phyloP scores from a whole-genome alignment of 2,888 invertebrate genomes.

The Ichneumoninae sp. region DNA sequence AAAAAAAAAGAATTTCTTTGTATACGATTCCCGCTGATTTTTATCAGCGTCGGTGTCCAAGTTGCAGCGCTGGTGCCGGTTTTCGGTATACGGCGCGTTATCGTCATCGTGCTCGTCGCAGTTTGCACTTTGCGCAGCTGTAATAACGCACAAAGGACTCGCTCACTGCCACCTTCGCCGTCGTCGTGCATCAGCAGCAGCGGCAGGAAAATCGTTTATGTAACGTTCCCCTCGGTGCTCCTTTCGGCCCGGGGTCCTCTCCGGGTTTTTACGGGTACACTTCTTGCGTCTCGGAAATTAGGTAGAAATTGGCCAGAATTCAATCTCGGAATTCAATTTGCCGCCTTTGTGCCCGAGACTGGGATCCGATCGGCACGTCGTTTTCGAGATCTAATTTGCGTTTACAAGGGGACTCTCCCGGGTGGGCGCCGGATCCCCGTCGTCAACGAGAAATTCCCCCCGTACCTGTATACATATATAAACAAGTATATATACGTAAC shows the following conservation, averaged over 20 bases:
- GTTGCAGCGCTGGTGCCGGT: not conserved
- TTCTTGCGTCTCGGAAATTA: constrained; percentile 72
- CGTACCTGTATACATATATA: not conserved
- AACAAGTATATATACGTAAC: constrained; percentile 3
- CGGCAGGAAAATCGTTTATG: too few relatives aligned
- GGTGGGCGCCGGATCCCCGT: constrained; percentile 12
- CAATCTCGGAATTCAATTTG: constrained; percentile 78
- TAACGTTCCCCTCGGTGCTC: not conserved
- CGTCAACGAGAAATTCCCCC: constrained; percentile 22
- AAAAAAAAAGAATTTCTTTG: not conserved
- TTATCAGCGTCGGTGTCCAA: not conserved
- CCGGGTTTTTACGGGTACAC: constrained; percentile 27
- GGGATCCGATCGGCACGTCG: constrained; percentile 74
- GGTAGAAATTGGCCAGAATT: constrained; percentile 77
- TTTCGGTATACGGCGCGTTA: not conserved
- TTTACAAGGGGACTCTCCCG: constrained; percentile 68
- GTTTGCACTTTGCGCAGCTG: not conserved
- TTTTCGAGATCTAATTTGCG: constrained; percentile 79
- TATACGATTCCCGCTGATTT: not conserved
- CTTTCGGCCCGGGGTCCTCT: not conserved
- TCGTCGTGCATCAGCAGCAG: not conserved
- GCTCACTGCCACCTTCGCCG: not conserved
- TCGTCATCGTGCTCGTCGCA: not conserved
- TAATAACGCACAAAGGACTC: constrained; percentile 16
- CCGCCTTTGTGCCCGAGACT: constrained; percentile 75